Evolutionary conservation across 2,113 vertebrate genomes (phyloP).

Genomic region (Tyto alba): DNA sequence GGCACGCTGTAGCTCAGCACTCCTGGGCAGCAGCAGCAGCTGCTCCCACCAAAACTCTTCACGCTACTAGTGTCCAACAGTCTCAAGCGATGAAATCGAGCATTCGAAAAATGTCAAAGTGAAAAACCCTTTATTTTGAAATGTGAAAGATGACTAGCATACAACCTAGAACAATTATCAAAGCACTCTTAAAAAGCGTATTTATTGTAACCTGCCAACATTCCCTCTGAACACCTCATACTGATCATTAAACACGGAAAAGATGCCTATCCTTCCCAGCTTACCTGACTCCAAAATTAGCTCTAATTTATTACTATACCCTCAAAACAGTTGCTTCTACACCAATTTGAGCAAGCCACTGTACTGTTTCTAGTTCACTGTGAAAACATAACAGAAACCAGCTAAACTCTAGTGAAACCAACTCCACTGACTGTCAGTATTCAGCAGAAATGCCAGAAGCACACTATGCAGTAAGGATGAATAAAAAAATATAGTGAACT

Average conservation of each 20-base stretch:
- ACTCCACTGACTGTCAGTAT: background rate
- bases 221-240: background rate
- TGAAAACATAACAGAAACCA: background rate
- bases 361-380: background rate
- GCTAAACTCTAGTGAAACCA: background rate
- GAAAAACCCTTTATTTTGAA: background rate
- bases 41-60: background rate
- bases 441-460: background rate
- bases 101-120: background rate
- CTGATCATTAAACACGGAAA: too few species aligned
- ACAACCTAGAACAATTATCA: background rate
- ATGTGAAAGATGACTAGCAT: background rate
- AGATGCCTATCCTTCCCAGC: too few species aligned
- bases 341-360: background rate
- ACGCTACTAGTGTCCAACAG: accelerated
- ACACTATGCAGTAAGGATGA: accelerated
- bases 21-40: background rate
- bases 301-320: background rate
- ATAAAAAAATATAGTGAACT: background rate
- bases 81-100: background rate
- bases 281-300: background rate
- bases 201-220: background rate
- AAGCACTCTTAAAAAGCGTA: background rate
- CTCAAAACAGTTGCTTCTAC: background rate
- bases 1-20: background rate